A percentile compares a stretch with the other conserved stretches of the same genome.
Conservation (phyloP, 1,140 invertebrate genomes). For the Xylocopa sonorina region DNA sequence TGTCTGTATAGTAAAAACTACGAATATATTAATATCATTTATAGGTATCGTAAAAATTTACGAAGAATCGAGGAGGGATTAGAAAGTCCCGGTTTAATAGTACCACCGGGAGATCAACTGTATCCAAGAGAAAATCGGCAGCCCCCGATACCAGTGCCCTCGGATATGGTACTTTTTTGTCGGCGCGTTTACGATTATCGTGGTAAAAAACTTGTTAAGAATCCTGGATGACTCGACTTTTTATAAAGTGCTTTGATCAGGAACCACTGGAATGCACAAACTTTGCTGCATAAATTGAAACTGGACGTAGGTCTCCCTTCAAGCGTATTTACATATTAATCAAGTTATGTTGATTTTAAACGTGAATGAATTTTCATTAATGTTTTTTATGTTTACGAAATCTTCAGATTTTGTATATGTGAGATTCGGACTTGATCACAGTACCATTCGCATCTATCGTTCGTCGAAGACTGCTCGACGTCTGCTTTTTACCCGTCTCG, state of each 20-base stretch:
- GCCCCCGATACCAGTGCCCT: constrained; percentile 87
- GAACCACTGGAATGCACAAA: constrained; percentile 71
- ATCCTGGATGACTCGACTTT: constrained; percentile 84
- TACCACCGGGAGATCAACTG: constrained; percentile 82
- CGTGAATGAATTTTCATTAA: constrained; percentile 12
- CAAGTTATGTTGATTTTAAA: constrained; percentile 55
- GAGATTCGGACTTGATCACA: too few species aligned
- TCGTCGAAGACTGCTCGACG: too few species aligned
- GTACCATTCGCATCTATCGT: too few species aligned
- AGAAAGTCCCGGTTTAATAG: constrained; percentile 83
- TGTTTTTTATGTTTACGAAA: constrained; percentile 25
- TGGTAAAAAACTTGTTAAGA: constrained; percentile 89
- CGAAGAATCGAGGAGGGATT: constrained; percentile 85
- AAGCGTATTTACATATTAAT: constrained; percentile 50
- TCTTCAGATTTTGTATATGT: constrained; percentile 17
- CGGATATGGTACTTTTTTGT: constrained; percentile 96
- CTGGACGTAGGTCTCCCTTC: constrained; percentile 72
- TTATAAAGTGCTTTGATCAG: constrained; percentile 69
- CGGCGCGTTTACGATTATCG: constrained; percentile 97
- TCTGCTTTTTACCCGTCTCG: too few species aligned
- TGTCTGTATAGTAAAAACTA: not conserved
- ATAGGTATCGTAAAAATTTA: constrained; percentile 85
- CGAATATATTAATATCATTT: constrained; percentile 61
- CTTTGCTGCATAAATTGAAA: constrained; percentile 69
- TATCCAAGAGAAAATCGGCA: constrained; percentile 83